Evolutionary conservation across 2,888 invertebrate genomes (phyloP), one percentile per base, ranked within the genome.

Genomic region (Leptopilina drosophilae): DNA sequence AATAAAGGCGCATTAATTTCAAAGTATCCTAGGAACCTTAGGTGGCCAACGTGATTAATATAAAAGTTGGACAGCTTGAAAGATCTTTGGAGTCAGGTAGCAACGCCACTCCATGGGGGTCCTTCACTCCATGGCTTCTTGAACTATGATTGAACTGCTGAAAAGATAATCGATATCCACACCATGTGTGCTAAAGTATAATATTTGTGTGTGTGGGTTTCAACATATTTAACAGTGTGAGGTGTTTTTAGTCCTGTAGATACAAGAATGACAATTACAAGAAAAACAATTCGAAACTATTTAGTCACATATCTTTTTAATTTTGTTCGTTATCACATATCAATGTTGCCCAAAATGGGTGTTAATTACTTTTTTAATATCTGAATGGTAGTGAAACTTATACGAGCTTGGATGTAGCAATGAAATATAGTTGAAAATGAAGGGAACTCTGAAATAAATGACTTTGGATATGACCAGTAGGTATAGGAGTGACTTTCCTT

Each of bases 21-120:
- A 69, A 8, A 2, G 53, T 69, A 8, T 49, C 26, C 69, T 59
- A 26, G 15, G 33, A 69, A 42, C 80, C 80, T 69, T 78, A 80
- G 81, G 80, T 80, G 82, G 81, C 73, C 42, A 67, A 42, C 77
- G 12, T 62, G 59, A 62, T 77, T 76, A 77, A 76, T 64, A 49
- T 67, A 67, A 33, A 42, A 67, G n/a, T 53, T 46, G 83, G 85
- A 86, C 87, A 84, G 82, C 69, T 83, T 81, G 84, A 80, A 78
- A 79, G 76, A 80, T 81, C 62, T 78, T 79, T 78, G 81, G 82
- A 88, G 87, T 84, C 85, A 87, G 86, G 86, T 88, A 89, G 89
- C 87, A 84, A 85, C 84, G 84, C 84, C 83, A 83, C 88, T 82
- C 90, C 84, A 87, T 89, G 82, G 90, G 90, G 89, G 87, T 77